phyloP scores from a whole-genome alignment of 2,113 vertebrate genomes.

The Phylloscopus trochiloides region DNA sequence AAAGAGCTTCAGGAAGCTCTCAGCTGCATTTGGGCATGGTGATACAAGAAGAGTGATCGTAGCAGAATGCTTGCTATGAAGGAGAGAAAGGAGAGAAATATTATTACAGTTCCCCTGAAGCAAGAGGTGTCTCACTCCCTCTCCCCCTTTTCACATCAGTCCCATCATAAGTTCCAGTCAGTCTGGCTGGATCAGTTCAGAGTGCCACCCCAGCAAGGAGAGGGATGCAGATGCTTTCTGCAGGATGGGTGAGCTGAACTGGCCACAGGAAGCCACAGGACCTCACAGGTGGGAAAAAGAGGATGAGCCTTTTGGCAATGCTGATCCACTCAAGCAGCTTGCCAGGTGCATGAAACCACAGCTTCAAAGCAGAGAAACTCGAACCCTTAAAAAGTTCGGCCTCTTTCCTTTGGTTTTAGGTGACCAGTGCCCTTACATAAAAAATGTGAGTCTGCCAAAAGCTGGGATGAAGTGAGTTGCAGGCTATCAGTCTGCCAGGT shows the following conservation, averaged over 20 bases:
- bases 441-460: neutral
- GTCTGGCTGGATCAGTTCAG: neutral
- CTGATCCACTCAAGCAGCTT: neutral
- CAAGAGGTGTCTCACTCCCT: neutral
- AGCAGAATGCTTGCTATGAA: neutral
- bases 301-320: neutral
- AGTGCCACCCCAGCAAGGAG: neutral
- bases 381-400: accelerated
- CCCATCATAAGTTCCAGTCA: accelerated
- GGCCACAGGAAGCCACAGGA: neutral
- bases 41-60: neutral
- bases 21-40: neutral
- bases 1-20: neutral
- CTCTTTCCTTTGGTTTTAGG: neutral
- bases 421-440: neutral
- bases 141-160: neutral
- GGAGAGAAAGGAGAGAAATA: neutral
- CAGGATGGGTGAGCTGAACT: neutral
- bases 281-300: neutral
- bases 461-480: neutral
- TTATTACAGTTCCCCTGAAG: neutral
- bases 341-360: neutral
- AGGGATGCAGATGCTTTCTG: neutral
- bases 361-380: neutral
- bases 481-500: neutral